Base-by-base conservation (phyloP, 2,888 invertebrate genomes). In the Mystacides longicornis region DNA sequence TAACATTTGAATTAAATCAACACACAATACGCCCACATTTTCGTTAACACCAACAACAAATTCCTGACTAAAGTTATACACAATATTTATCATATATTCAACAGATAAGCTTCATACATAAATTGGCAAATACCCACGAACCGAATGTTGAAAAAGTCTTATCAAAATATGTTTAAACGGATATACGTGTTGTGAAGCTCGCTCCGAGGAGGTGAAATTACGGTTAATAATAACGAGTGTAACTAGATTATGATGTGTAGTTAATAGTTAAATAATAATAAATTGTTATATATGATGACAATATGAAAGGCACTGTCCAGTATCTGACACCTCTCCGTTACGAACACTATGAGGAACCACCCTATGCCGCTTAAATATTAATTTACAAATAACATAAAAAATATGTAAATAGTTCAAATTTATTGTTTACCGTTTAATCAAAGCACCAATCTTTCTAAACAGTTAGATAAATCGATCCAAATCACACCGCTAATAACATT, bases 401-500 rank as follows among this genome's bases (percentile, higher is more conserved):
- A 19, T 43, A 19, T 46, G 37, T 20, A 37, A 48, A 46, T 43
- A 33, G 46, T 48, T 11, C 14, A 27, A 21, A 42, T 18, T 37
- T 47, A 51, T 37, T 37, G 37, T 37, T 49, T 51, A 57, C 57
- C 57, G 53, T 53, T 54, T 55, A 27, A 55, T 49, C 49, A 53
- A 53, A 49, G 27, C 47, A 53, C 57, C 57, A 57, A 51, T 50
- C 51, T 51, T 47, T 54, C 14, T 53, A 57, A 50, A 51, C 48
- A 46, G 50, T 46, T 54, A 47, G 49, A 48, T 51, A 47, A 51
- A 23, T 52, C 45, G 53, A 54, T 51, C 46, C 47, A 54, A 57
- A 54, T 49, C 50, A 57, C 57, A 46, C 57, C 57, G 57, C 49
- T 45, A 49, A 51, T 54, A 51, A 54, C 57, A 57, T 57, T 57